Evolutionary conservation across 2,888 invertebrate genomes (phyloP), one percentile per base, ranked within the genome.

Genomic region (Sinelater perroti): DNA sequence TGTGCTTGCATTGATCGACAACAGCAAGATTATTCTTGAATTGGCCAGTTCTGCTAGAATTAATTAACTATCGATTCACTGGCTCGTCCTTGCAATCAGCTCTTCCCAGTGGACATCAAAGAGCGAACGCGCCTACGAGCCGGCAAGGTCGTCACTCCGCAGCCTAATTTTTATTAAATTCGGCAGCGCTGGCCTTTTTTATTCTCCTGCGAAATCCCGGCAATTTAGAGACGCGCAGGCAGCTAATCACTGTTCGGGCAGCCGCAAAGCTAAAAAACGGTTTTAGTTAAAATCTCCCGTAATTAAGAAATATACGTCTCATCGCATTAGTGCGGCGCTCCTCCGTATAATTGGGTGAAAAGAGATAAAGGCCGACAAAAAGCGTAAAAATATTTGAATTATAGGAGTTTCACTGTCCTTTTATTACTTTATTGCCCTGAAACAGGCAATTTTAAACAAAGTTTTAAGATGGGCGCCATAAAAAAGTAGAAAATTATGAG

Each of bases 361-460:
- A 36, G 31, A 26, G 35, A 45, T 45, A 54, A 59, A 51, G 20
- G 16, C 36, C 50, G 42, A 54, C 52, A 46, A 59, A 44, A 45
- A 54, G 50, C 45, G 54, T 52, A 55, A 59, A 36, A 50, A 59
- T 50, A 59, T 59, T 59, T 59, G 55, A 59, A 55, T 55, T 59
- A 55, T 59, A 55, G 35, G 44, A 50, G 52, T 55, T 59, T 59
- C 59, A 59, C 35, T 59, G 55, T 55, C 59, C 59, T 55, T 59
- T 59, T 59, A 59, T 59, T 55, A 59, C 59, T 54, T 59, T 59
- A 59, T 59, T 55, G 50, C 59, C 55, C 31, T 50, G 45, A 59
- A 59, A 55, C 54, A 44, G 54, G 59, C 59, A 59, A 55, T 59
- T 59, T 59, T 55, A 59, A 55, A 55, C 59, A 59, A 59, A 59